Evolutionary conservation across 2,888 invertebrate species (phyloP).

Genomic region (Parascotia fuliginaria): DNA sequence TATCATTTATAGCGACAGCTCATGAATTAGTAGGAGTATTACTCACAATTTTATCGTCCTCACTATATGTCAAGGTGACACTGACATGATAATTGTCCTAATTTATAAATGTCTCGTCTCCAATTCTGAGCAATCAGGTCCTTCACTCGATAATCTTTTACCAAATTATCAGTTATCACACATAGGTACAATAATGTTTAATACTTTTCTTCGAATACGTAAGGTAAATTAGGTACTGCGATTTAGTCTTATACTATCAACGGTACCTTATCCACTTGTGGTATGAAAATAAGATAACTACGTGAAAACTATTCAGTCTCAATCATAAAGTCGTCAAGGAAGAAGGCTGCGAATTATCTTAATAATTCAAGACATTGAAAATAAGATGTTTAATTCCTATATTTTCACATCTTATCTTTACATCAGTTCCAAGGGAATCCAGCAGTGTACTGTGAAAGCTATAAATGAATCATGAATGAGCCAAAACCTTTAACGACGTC

Average conservation of each 20-base stretch:
- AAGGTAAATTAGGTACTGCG: too few relatives aligned
- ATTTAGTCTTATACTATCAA: too few relatives aligned
- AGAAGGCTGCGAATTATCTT: too few relatives aligned
- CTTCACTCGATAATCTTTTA: slow-evolving; percentile 55
- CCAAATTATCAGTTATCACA: too few relatives aligned
- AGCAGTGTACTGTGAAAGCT: not conserved
- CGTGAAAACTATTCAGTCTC: too few relatives aligned
- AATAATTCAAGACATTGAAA: too few relatives aligned
- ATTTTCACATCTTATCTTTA: too few relatives aligned
- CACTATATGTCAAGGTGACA: slow-evolving; percentile 61
- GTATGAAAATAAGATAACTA: too few relatives aligned
- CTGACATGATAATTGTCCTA: slow-evolving; percentile 66
- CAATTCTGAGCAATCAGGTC: slow-evolving; percentile 54
- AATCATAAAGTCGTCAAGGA: too few relatives aligned
- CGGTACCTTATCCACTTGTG: too few relatives aligned
- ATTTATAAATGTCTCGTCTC: slow-evolving; percentile 64
- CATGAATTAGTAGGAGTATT: slow-evolving; percentile 16
- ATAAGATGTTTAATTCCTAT: too few relatives aligned
- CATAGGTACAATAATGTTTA: not conserved
- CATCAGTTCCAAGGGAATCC: not conserved
- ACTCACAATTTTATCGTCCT: slow-evolving; percentile 33
- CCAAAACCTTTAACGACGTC: slow-evolving; percentile 5
- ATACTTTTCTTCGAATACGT: not conserved
- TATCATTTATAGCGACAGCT: slow-evolving; percentile 2
- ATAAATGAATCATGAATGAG: not conserved